phyloP scores from a whole-genome alignment of 2,113 vertebrate species.

The Menura novaehollandiae region DNA sequence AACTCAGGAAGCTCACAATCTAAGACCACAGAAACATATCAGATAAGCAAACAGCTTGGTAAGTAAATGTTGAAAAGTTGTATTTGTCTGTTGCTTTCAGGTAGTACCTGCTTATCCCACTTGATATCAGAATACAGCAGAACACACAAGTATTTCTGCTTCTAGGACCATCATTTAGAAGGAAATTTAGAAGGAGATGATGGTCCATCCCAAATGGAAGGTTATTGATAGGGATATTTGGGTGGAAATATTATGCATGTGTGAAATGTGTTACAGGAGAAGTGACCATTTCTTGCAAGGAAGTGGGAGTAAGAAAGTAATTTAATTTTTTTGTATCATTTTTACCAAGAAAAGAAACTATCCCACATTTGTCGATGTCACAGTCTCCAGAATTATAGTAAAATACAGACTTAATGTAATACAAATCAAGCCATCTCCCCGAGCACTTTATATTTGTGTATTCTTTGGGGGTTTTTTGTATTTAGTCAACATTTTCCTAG shows the following conservation, averaged over 20 bases:
- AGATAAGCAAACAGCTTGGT: background rate
- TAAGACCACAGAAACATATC: background rate
- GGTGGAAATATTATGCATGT: background rate
- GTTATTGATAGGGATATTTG: background rate
- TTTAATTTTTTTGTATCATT: background rate
- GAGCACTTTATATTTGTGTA: background rate
- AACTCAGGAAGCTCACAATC: fast-evolving
- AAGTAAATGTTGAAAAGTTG: background rate
- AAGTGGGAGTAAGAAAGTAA: background rate
- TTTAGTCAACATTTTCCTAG: background rate
- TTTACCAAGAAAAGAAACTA: background rate
- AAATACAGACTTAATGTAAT: background rate
- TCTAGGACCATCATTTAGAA: background rate
- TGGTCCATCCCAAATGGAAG: background rate
- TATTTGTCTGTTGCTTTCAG: background rate
- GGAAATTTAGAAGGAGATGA: background rate
- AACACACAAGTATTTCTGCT: background rate
- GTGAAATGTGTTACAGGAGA: background rate
- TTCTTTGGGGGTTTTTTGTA: background rate
- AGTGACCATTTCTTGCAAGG: background rate
- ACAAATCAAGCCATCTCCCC: background rate
- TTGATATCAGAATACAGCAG: background rate
- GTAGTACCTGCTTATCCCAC: background rate
- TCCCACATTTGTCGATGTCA: background rate
- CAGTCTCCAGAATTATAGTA: background rate